These are phyloP conservation scores for Dicyrtomina minuta DNA, from an alignment of 2,888 invertebrate species.

Conservation along the genomic window DNA sequence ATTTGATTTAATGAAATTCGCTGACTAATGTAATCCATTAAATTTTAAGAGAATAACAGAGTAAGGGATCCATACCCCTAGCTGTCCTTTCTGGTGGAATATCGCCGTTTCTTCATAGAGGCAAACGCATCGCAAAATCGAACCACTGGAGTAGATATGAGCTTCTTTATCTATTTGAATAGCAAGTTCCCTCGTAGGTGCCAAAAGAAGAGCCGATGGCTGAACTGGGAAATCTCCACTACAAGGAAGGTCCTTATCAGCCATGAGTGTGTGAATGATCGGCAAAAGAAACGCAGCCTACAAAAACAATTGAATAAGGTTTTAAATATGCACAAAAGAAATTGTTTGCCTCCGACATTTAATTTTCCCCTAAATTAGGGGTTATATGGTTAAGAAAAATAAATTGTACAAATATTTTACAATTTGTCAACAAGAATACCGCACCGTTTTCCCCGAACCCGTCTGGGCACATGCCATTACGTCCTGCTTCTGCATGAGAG, in stretches of 20 bases:
- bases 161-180: conserved; percentile 85
- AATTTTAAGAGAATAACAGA: no score
- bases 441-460: conserved; percentile 27
- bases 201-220: conserved; percentile 84
- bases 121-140: conserved; percentile 71
- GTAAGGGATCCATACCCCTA: no score
- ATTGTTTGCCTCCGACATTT: no score
- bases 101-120: conserved; percentile 84
- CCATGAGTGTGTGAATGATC: conserved; percentile 72
- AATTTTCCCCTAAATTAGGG: no score
- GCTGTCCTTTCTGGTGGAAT: conserved; percentile 64
- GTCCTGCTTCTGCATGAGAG: conserved; percentile 76
- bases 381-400: no score
- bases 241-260: conserved; percentile 54
- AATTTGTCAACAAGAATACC: background rate
- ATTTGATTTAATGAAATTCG: no score
- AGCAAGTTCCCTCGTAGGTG: conserved; percentile 89
- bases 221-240: conserved; percentile 58
- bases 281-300: conserved; percentile 91
- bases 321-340: no score
- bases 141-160: conserved; percentile 74
- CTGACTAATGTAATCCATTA: conserved; percentile 55
- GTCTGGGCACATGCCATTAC: conserved; percentile 96
- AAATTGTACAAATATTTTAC: no score
- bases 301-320: conserved; percentile 50